Evolutionary conservation across 2,113 vertebrate genomes (phyloP).

Genomic region (Todiramphus saurophagus): DNA sequence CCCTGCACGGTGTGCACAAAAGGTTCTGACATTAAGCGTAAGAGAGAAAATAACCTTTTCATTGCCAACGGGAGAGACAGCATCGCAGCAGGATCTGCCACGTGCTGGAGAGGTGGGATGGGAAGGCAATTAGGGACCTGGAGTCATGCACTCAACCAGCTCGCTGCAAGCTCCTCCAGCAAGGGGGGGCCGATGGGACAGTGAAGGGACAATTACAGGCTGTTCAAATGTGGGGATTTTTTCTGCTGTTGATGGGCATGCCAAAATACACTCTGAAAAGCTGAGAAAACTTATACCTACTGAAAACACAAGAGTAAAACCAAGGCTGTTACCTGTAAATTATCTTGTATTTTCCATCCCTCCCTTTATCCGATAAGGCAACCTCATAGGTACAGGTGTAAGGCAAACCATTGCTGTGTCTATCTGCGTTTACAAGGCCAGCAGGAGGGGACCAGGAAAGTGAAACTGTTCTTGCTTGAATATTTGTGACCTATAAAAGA

Average conservation of each 20-base stretch:
- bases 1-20: fast-evolving
- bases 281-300: background rate
- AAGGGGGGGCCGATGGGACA: background rate
- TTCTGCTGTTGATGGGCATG: background rate
- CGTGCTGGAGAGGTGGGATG: fast-evolving
- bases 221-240: background rate
- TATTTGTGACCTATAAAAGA: constrained; percentile 84
- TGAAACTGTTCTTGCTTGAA: constrained; percentile 87
- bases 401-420: constrained; percentile 85
- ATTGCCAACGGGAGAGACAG: fast-evolving
- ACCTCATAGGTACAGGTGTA: constrained; percentile 93
- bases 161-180: background rate
- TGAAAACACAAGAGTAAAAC: background rate
- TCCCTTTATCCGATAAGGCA: constrained; percentile 93
- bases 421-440: constrained; percentile 82
- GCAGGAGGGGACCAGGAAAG: constrained; percentile 89
- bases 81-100: background rate
- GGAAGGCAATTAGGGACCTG: background rate
- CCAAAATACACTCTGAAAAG: background rate
- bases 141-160: background rate
- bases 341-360: constrained; percentile 91
- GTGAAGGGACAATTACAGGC: background rate
- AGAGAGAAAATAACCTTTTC: background rate
- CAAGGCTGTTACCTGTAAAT: constrained; percentile 87
- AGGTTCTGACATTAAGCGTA: background rate